Conservation (phyloP, 2,113 vertebrate species). For the Turdus rufiventris region DNA sequence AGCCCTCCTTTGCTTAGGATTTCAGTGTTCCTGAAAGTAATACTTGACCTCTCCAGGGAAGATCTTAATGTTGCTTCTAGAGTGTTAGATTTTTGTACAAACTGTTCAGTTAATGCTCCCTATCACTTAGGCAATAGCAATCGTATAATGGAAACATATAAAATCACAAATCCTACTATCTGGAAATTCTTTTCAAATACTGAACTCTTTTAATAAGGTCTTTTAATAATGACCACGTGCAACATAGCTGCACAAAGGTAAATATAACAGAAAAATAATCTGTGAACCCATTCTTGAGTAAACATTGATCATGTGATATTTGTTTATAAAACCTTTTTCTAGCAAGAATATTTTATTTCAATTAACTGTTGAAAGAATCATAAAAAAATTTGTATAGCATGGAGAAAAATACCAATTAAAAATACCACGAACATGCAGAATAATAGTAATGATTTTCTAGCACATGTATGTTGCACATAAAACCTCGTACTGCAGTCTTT, state of each 20-base stretch:
- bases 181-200: neutral
- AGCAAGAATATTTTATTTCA: neutral
- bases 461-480: neutral
- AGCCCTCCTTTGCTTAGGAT: neutral
- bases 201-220: neutral
- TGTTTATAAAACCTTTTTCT: neutral
- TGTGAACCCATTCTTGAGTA: neutral
- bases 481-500: neutral
- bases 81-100: neutral
- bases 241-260: neutral
- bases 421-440: neutral
- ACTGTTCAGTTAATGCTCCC: neutral
- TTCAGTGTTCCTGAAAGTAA: neutral
- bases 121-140: neutral
- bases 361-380: neutral
- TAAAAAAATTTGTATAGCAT: neutral
- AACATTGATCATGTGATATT: neutral
- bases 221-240: neutral
- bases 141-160: neutral
- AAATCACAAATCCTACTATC: neutral
- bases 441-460: neutral
- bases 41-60: neutral
- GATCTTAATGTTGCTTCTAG: neutral
- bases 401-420: neutral
- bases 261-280: neutral